Conservation (phyloP, 1,140 invertebrate species). For the Drosophila nigrodunni region DNA sequence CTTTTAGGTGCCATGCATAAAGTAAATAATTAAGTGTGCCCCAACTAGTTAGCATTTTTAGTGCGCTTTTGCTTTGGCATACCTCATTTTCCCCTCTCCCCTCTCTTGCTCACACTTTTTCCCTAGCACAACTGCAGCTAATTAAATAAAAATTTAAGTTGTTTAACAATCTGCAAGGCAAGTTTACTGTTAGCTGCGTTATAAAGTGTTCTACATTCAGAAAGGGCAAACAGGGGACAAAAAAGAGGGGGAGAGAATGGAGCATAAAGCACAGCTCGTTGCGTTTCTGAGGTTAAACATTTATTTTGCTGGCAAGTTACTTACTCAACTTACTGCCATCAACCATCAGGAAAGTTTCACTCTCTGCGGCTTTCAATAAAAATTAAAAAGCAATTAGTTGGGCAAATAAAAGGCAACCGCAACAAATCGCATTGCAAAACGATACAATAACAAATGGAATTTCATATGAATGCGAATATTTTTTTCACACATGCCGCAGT, state of each 20-base stretch:
- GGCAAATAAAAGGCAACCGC: conserved; percentile 68
- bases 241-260: no score
- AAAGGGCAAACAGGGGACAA: background rate
- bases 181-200: conserved; percentile 51
- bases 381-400: conserved; percentile 81
- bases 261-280: conserved; percentile 10
- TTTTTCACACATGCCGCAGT: conserved; percentile 32
- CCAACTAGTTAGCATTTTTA: conserved; percentile 79
- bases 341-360: background rate
- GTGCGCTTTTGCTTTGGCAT: conserved; percentile 39
- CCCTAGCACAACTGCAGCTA: conserved; percentile 23
- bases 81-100: background rate
- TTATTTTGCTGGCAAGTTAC: conserved; percentile 32
- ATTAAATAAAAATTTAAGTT: conserved; percentile 81
- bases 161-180: conserved; percentile 63
- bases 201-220: conserved; percentile 30
- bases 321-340: conserved; percentile 31
- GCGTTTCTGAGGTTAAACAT: conserved; percentile 33
- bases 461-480: conserved; percentile 58
- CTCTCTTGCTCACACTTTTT: no score
- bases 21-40: conserved; percentile 79
- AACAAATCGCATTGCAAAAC: conserved; percentile 51
- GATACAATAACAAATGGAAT: conserved; percentile 66
- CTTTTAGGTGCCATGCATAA: conserved; percentile 78
- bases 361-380: conserved; percentile 57